Conservation (phyloP, 1,140 invertebrate species). For the Tetramorium alpestre region DNA sequence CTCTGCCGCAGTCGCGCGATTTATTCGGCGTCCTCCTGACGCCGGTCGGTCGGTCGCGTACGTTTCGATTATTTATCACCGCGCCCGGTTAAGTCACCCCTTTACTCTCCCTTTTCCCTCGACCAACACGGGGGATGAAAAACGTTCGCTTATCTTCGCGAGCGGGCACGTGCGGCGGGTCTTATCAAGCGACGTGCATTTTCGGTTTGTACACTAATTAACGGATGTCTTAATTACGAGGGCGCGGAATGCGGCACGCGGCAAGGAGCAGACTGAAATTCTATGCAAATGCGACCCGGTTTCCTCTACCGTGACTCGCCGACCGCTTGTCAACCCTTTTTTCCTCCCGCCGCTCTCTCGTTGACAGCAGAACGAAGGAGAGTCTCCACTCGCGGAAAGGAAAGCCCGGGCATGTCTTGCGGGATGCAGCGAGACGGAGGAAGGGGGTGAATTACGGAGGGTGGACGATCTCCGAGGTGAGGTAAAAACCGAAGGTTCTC, state of each 20-base stretch:
- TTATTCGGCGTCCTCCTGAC: constrained; percentile 28
- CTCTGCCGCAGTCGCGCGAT: constrained; percentile 37
- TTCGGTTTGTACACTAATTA: constrained; percentile 67
- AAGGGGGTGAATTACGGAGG: not conserved
- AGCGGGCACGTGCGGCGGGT: constrained; percentile 7
- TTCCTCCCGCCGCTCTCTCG: not conserved
- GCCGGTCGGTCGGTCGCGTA: constrained; percentile 16
- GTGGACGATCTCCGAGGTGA: not conserved
- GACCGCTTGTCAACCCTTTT: constrained; percentile 6
- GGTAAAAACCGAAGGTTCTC: constrained; percentile 63
- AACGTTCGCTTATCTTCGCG: constrained; percentile 40
- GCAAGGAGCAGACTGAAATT: constrained; percentile 61
- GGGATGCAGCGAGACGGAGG: not conserved
- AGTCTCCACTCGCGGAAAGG: not conserved
- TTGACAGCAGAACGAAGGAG: not conserved
- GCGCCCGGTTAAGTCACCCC: constrained; percentile 15
- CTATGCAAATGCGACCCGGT: constrained; percentile 73
- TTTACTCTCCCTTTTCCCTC: not conserved
- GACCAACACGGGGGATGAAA: not conserved
- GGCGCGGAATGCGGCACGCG: constrained; percentile 25
- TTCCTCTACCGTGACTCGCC: constrained; percentile 14
- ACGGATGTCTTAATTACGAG: constrained; percentile 78
- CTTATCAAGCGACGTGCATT: constrained; percentile 41
- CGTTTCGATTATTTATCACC: constrained; percentile 56
- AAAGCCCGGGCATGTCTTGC: constrained; percentile 8